Evolutionary conservation across 2,888 invertebrate genomes (phyloP), one percentile per base, ranked within the genome.

Genomic region (Cremastobaeus sp.): DNA sequence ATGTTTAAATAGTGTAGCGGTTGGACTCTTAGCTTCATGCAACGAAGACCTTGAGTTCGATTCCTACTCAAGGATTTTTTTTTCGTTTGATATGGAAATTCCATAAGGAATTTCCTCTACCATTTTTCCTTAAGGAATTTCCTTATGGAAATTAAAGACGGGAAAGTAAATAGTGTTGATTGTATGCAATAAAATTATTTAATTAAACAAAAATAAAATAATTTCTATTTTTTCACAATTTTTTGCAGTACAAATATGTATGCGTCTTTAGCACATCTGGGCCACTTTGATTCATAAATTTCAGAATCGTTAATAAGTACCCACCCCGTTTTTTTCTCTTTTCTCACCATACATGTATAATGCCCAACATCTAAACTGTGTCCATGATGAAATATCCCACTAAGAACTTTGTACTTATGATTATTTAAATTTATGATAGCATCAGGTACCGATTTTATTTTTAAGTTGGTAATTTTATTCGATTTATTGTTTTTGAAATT

Each of bases 371-470:
- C 1, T 3, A 41, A 17, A 30, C n/a, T 30, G 6, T 3, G 11
- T 32, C 45, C 45, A 34, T 32, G 28, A 45, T 57, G 57, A n/a
- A 57, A 57, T 9, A 57, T 57, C 20, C 43, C 21, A 41, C 45
- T 57, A 20, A 45, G 6, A 11, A 43, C 34, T 57, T 39, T 57
- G 14, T 34, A 57, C 3, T 57, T 43, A 21, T 32, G 11, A 57
- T 57, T 43, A 14, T 45, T 32, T 28, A 57, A 8, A 14, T 45
- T 12, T 21, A 57, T 3, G 18, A 1, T 55, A 18, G 17, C 18
- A 30, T 1, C 30, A n/a, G 55, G 55, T 18, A 55, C 14, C 14
- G 39, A 39, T 30, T 41, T 55, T 2, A 55, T 55, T 17, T 14
- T 39, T 1, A 55, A 8, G 12, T 55, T 18, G 11, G 3, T 6